A percentile compares a stretch with the other conserved stretches of the same genome.
Conservation (phyloP, 1,140 invertebrate genomes). For the Rhagoletis pomonella region DNA sequence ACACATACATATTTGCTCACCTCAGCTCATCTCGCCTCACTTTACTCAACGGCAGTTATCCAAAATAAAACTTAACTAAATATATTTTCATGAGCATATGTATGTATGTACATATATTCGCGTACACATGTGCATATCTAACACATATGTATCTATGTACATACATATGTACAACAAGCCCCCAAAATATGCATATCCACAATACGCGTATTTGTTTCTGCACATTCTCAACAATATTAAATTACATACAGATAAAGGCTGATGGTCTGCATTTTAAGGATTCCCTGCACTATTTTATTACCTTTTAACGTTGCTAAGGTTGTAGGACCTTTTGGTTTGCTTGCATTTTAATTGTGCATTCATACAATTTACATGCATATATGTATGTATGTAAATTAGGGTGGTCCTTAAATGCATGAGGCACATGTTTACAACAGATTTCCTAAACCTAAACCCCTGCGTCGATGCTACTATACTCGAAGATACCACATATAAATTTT, state of each 20-base stretch:
- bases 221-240: conserved; percentile 53
- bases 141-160: background rate
- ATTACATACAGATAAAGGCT: conserved; percentile 34
- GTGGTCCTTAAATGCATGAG: too few relatives aligned
- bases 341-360: background rate
- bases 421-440: too few relatives aligned
- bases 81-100: background rate
- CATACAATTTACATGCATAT: too few relatives aligned
- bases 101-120: background rate
- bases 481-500: too few relatives aligned
- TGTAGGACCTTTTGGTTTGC: background rate
- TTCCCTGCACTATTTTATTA: conserved; percentile 9
- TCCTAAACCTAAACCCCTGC: too few relatives aligned
- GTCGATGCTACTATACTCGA: too few relatives aligned
- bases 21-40: conserved; percentile 22
- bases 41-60: background rate
- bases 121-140: background rate
- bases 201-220: background rate
- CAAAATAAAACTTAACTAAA: background rate
- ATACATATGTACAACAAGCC: background rate
- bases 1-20: background rate
- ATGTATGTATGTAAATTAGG: too few relatives aligned
- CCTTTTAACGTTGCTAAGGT: background rate
- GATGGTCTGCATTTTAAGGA: conserved; percentile 34
- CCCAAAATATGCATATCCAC: background rate